phyloP scores from a whole-genome alignment of 1,140 invertebrate genomes.

The Aplysia californica region DNA sequence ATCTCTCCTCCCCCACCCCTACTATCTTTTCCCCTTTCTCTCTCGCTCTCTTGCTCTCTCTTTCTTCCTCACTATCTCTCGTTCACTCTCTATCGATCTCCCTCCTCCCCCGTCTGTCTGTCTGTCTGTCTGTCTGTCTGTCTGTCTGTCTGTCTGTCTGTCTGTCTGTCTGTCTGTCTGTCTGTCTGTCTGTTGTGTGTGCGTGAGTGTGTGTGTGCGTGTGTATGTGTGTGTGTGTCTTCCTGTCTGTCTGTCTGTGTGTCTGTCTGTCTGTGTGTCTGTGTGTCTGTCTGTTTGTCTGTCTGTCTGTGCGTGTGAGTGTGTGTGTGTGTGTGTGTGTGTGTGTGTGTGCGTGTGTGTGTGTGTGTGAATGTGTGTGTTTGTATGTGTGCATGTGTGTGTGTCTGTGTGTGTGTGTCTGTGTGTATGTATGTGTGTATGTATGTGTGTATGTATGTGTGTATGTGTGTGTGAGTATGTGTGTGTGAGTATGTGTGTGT shows the following conservation, averaged over 20 bases:
- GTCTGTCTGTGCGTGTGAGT: too few relatives aligned
- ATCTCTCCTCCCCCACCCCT: background rate
- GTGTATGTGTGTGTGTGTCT: background rate
- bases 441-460: too few relatives aligned
- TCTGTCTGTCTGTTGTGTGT: too few relatives aligned
- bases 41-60: constrained; percentile 23
- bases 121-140: background rate
- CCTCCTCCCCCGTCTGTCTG: constrained; percentile 8
- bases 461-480: too few relatives aligned
- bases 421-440: too few relatives aligned
- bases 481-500: too few relatives aligned
- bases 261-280: background rate
- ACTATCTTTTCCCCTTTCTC: constrained; percentile 20
- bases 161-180: background rate
- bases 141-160: background rate
- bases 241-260: background rate
- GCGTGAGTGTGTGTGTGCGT: background rate
- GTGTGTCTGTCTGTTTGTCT: too few relatives aligned
- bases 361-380: too few relatives aligned
- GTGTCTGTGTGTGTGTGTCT: too few relatives aligned
- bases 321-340: background rate
- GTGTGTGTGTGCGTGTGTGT: background rate
- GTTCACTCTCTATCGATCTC: background rate
- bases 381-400: too few relatives aligned
- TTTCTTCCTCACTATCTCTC: background rate